Base-by-base conservation (phyloP, 2,113 vertebrate genomes). In the Macquaria ambigua region DNA sequence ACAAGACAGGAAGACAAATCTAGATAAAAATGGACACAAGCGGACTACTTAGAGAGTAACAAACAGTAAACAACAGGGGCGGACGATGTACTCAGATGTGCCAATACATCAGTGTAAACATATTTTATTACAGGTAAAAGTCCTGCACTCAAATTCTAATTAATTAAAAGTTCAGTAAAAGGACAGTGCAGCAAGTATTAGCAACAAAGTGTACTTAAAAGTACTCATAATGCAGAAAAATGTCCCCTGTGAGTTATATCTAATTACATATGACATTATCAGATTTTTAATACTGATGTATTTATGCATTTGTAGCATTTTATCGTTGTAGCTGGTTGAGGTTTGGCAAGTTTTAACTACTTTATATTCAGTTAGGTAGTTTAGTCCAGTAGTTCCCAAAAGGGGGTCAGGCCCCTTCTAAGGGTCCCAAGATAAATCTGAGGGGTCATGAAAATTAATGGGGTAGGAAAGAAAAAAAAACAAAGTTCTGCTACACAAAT, bases 1-100 rank as follows among this genome's bases (percentile, higher is more conserved):
- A 64, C 25, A 79, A 16, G 12, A 74, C 79, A 77, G 78, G 76
- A 89, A 80, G 79, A 53, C 50, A n/a, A 3, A 41, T 70, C 43
- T 11, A 55, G 63, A 84, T 72, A 59, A 74, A 88, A 80, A 85
- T 59, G 48, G 52, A 78, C 41, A 56, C 11, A 1, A 75, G 7
- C 10, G 5, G 48, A 41, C 39, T n/a, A 6, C 21, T 58, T 23
- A 53, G 21, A 68, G 10, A 23, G 34, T 7, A 20, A 71, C 8
- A 70, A 46, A 67, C 39, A 9, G 4, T 37, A 56, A 81, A 43
- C 11, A 68, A 55, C 76, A 23, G 6, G n/a, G 34, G 20, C n/a
- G 2, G 39, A 58, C 23, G 16, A 68, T 66, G 37, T 18, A 41
- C 8, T 63, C 10, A 48, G 21, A 25, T n/a, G 55, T 61, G 8